Evolutionary conservation across 2,888 invertebrate species (phyloP), one percentile per base, ranked within the genome.

Genomic region (Drosophila rellima): DNA sequence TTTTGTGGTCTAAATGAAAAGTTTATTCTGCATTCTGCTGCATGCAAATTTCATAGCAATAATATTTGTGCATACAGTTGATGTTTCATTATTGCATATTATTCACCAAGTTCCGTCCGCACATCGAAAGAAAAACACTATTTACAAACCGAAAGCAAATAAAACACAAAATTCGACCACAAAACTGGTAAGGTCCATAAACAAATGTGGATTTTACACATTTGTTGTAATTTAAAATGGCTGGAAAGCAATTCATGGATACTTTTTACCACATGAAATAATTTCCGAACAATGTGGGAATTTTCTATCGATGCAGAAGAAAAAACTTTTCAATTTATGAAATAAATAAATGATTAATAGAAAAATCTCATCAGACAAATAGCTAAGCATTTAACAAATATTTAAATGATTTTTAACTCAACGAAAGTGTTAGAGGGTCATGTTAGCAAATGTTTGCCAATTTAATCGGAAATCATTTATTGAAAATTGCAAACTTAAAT

Each of bases 201-300:
- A 47, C 52, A 70, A 70, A 71, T 71, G 71, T 71, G 71, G 48
- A 54, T 71, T 70, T 65, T 71, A 39, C 48, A 70, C 52, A 54
- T 57, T 40, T 39, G 42, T 50, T 50, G 57, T 48, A 50, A 63
- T 56, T 31, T 20, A 4, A 17, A 48, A 45, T 23, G 5, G n/a
- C 45, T 10, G 31, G 29, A 55, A 44, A 35, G 8, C 33, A 63
- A 40, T 63, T 51, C 63, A 69, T 61, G 44, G 18, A 17, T 44
- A 48, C n/a, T 62, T 40, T 31, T 33, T 48, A 42, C 42, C 15
- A n/a, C 31, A 55, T 29, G 20, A 40, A 54, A 20, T 54, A 31
- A 42, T 54, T 55, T 42, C 6, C 10, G 1, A 15, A 37, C 15
- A 20, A 37, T 29, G 10, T 42, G 20, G 29, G n/a, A 29, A 17